Base-by-base conservation (phyloP, 2,113 vertebrate species). In the Plectropomus leopardus region DNA sequence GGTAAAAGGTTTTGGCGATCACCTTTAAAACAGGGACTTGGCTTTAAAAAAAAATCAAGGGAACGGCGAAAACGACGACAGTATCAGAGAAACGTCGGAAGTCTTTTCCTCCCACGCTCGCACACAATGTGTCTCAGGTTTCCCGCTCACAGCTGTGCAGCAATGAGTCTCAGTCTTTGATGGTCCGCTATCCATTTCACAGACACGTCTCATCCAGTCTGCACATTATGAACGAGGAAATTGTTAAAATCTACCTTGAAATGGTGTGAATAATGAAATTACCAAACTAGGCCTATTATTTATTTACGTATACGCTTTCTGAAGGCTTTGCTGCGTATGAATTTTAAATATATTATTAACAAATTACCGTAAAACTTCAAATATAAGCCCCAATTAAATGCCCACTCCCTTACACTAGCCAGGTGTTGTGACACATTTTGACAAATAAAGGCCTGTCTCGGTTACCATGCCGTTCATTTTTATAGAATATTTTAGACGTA, bases 91-190 rank as follows among this genome's bases (percentile, higher is more conserved):
- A 32, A 76, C 3, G 61, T 67, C 59, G 40, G 57, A 80, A 59
- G 76, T 78, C 85, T 76, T 69, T 58, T 60, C 47, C 61, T 67
- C 76, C 19, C 53, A 45, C 21, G 3, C 75, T 85, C 24, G 69
- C 89, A 92, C 84, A 91, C 63, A 60, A 79, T 21, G 42, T 16
- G 60, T 67, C 53, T 91, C 81, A 64, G 72, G 69, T 92, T 84
- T 89, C 87, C 64, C 70, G 65, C 71, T 89, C 81, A 67, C 90
- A 92, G 89, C 87, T 92, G 88, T 77, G 72, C 58, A 58, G 53
- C 4, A 84, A 70, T 32, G 17, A 71, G 80, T 76, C 42, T 48
- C n/a, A 66, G 74, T 65, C 58, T 86, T 74, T 80, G 72, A 82
- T 64, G 68, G 70, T 64, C 45, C 9, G 24, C 74, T 69, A 72